These are phyloP conservation scores for Phaethon lepturus DNA, from an alignment of 2,113 vertebrate species.

Conservation along the genomic window DNA sequence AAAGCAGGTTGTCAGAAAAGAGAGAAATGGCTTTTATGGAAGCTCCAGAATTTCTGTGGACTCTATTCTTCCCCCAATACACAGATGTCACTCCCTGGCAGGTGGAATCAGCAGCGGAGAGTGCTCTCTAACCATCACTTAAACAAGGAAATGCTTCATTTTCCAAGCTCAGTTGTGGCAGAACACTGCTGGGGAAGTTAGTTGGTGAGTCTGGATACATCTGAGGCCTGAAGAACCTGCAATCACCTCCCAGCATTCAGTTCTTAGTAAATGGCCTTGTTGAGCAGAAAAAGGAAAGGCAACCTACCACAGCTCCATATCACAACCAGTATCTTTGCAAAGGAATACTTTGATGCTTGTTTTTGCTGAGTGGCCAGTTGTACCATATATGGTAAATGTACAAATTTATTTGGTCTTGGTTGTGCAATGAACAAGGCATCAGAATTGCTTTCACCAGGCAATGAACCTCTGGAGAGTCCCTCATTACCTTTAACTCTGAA, in stretches of 20 bases:
- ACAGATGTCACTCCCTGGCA: neutral
- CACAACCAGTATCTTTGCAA: neutral
- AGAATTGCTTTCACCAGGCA: neutral
- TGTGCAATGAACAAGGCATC: neutral
- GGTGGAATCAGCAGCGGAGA: neutral
- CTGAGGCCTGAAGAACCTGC: neutral
- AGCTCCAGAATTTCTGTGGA: neutral
- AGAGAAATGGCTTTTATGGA: neutral
- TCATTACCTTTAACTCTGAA: neutral
- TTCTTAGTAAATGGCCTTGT: neutral
- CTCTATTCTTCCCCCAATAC: neutral
- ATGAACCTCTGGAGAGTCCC: neutral
- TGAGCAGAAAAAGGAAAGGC: neutral
- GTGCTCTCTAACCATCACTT: neutral
- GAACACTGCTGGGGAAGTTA: neutral
- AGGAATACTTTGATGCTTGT: neutral
- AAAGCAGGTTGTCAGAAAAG: conserved; percentile 17
- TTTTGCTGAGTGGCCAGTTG: neutral
- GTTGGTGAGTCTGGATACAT: neutral
- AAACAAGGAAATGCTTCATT: neutral
- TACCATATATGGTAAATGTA: neutral
- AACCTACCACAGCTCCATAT: neutral
- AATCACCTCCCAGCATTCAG: neutral
- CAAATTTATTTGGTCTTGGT: neutral
- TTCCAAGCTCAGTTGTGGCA: neutral